Evolutionary conservation across 2,113 vertebrate species (phyloP).

Genomic region (Sander lucioperca): DNA sequence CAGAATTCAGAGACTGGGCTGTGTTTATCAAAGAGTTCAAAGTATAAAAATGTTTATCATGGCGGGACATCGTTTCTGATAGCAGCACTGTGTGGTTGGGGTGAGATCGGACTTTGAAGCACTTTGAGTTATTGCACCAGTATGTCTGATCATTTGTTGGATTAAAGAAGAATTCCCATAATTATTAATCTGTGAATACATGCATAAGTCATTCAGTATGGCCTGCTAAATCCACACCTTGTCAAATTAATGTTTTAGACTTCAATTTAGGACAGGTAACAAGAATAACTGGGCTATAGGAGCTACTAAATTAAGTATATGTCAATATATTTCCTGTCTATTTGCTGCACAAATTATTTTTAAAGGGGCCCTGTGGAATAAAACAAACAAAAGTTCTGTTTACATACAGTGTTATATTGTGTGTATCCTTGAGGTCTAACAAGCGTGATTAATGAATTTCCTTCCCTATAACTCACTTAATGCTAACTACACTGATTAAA

Average conservation of each 20-base stretch:
- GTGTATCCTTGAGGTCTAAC: neutral
- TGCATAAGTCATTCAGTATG: neutral
- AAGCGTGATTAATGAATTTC: neutral
- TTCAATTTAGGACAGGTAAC: neutral
- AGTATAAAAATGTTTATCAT: constrained; percentile 50
- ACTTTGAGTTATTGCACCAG: constrained; percentile 13
- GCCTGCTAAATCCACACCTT: neutral
- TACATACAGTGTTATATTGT: neutral
- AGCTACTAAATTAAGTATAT: neutral
- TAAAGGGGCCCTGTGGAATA: neutral
- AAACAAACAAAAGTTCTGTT: neutral
- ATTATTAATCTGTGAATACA: neutral
- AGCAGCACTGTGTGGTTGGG: constrained; percentile 15
- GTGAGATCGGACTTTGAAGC: constrained; percentile 42
- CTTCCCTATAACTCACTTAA: neutral
- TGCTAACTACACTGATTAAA: neutral
- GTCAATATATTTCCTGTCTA: neutral
- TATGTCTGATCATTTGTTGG: constrained; percentile 24
- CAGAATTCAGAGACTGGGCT: constrained; percentile 34
- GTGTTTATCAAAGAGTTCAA: constrained; percentile 55
- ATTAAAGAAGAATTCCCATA: constrained; percentile 6
- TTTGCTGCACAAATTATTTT: neutral
- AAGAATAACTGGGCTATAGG: neutral
- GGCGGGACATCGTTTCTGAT: constrained; percentile 34
- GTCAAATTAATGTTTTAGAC: neutral